Evolutionary conservation across 23 tunicate species (phyloP), one percentile per base, ranked within the genome.

Genomic region (Pegea sp.): DNA sequence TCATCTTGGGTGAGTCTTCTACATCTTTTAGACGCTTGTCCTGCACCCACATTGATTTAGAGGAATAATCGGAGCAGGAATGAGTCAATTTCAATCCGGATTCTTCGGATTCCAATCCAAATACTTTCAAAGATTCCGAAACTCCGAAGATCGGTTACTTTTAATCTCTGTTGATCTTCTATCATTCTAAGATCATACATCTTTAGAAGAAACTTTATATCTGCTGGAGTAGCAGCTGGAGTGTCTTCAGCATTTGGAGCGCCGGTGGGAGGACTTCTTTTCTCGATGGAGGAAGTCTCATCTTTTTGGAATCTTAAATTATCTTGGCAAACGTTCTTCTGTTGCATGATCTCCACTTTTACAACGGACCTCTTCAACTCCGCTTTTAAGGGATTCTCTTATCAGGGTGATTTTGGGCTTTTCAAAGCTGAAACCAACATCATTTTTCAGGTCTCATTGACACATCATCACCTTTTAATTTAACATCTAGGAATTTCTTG

Each of bases 161-260:
- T 38, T 38, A 38, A 38, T 38, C 16, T 38, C 16, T 8, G 13
- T 51, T n/a, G 13, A 51, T 19, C n/a, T 51, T 22, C n/a, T 51
- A 7, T 11, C 13, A 13, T 38, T 38, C 46, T 13, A 16, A 11
- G 16, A 16, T 38, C 46, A 38, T 38, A 13, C 16, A 38, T 38
- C 16, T 58, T 58, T 62, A 75, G 99, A 44, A 55, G 99, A 53
- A 91, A 91, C 58, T 91, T 91, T 48, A 91, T 91, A 23, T 91
- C 99, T 3, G 99, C 99, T 20, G 99, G 99, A 24, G 99, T 70
- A 6, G 99, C 99, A 0, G 99, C 99, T 3, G 99, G 99, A 2
- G 99, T 91, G 28, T 89, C 99, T 18, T 78, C 93, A 1, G 99
- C 99, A 23, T 91, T 91, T 49, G 99, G 99, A 31, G 99, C 99